These are phyloP conservation scores for Bradypus variegatus DNA, from an alignment of 2,797 vertebrate genomes.

Conservation along the genomic window DNA sequence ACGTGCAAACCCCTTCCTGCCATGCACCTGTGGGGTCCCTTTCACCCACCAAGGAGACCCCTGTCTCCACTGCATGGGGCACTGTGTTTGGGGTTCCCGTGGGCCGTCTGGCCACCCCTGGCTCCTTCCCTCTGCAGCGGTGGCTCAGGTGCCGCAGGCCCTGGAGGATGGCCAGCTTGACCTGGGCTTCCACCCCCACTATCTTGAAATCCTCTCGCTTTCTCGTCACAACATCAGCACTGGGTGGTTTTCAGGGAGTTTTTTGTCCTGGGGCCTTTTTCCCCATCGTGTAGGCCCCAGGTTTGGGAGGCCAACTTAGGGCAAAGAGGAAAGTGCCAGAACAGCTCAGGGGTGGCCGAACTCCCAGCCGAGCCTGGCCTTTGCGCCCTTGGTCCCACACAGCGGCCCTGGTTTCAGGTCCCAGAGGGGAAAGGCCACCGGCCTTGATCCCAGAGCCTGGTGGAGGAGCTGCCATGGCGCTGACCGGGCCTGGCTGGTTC, in stretches of 20 bases:
- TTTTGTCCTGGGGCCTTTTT: neutral
- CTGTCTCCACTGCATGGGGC: neutral
- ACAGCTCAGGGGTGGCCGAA: neutral
- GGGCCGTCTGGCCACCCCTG: no score
- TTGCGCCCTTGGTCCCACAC: rapidly evolving
- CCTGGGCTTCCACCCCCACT: no score
- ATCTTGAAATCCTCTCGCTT: neutral
- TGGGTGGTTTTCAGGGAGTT: rapidly evolving
- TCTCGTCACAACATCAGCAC: neutral
- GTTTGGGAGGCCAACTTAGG: rapidly evolving
- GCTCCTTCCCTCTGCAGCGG: no score
- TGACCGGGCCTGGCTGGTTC: neutral
- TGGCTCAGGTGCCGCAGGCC: no score
- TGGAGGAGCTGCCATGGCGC: no score
- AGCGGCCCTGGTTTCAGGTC: no score
- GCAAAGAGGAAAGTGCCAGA: neutral
- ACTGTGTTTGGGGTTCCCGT: rapidly evolving
- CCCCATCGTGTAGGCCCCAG: neutral
- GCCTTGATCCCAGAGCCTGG: no score
- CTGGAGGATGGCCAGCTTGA: no score
- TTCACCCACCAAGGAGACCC: neutral
- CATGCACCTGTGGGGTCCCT: neutral
- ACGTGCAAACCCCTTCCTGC: neutral
- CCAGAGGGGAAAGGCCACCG: no score
- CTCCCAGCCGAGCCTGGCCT: rapidly evolving